Base-by-base conservation (phyloP, 2,797 vertebrate genomes). In the Pangasius sanitwongsei region DNA sequence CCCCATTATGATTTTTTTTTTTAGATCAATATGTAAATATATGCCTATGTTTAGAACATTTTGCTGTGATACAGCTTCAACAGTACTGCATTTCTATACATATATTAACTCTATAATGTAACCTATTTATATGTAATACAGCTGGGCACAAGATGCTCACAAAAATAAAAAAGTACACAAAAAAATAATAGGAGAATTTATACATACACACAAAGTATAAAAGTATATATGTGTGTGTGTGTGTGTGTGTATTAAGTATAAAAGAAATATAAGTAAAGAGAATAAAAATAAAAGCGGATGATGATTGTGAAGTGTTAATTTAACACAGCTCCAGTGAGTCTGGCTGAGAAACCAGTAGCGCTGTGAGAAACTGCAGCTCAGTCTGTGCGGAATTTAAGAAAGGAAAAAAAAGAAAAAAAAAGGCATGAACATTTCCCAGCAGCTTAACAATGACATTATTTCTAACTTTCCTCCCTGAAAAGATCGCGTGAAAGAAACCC, bases 321-420 rank as follows among this genome's bases (percentile, higher is more conserved):
- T 23, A 72, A 72, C 9, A 6, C 34, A n/a, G 44, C 41, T 75
- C 37, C 41, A 1, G 3, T 50, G 41, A 75, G 9, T 75, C 12
- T 50, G 77, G 28, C 16, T 53, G 53, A 57, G 78, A 28, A 75
- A 12, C 20, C 16, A 6, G 12, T 7, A 16, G 6, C 6, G 15
- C 6, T 37, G 7, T 31, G 31, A 59, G 78, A 77, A 3, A 15
- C 44, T 7, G 28, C 61, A 84, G 82, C 44, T 65, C 57, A 50
- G 44, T 16, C 7, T n/a, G 92, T 88, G 93, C 91, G 92, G 93
- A 87, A 94, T 94, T 48, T 48, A 9, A 18, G 57, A 57, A 2
- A 18, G 13, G 16, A 4, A 94, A 92, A 95, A 93, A 89, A 88
- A 89, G 93, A 93, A 92, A 16, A 3, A 16, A 70, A 44, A 65